phyloP scores from a whole-genome alignment of 92 coral and sea anemone genomes.

The Meandrina meandrites region DNA sequence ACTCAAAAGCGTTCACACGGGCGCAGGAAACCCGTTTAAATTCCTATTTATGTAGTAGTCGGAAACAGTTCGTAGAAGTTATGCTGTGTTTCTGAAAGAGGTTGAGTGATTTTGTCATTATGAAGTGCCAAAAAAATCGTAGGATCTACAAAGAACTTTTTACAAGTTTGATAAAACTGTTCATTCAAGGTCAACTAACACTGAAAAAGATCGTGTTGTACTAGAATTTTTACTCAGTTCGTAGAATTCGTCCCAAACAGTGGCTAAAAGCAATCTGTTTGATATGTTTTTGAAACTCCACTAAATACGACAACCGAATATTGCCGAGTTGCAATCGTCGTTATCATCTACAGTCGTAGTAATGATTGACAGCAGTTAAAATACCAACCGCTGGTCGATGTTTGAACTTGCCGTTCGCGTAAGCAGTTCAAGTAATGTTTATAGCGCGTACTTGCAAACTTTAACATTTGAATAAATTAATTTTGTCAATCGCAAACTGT shows the following conservation, averaged over 20 bases:
- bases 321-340: neutral
- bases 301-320: neutral
- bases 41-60: neutral
- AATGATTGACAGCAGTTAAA: neutral
- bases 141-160: neutral
- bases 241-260: neutral
- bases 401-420: neutral
- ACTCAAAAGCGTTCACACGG: neutral
- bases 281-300: neutral
- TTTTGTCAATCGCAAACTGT: neutral
- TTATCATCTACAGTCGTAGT: neutral
- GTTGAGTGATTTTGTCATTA: neutral
- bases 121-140: neutral
- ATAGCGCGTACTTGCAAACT: neutral
- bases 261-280: neutral
- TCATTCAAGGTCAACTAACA: no score
- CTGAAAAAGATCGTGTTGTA: neutral
- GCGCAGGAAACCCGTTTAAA: neutral
- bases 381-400: neutral
- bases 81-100: neutral
- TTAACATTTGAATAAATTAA: neutral
- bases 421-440: no score
- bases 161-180: neutral
- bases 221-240: no score
- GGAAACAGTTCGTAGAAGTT: neutral